Conservation (phyloP, 2,797 vertebrate genomes). For the Sphenodon punctatus region DNA sequence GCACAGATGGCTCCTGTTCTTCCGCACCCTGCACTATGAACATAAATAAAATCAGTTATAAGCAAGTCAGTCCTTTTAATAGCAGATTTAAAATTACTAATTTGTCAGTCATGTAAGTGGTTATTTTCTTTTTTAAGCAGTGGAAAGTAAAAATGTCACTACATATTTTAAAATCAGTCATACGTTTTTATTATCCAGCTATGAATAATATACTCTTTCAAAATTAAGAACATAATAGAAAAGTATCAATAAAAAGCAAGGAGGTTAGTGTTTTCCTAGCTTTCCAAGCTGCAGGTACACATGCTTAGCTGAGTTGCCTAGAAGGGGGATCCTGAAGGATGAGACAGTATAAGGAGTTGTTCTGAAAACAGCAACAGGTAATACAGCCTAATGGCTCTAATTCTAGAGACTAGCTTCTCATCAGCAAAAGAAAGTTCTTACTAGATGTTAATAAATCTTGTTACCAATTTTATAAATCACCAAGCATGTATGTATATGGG, state of each 20-base stretch:
- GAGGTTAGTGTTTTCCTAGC: neutral
- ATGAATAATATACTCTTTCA: accelerated
- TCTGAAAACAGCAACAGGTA: no score
- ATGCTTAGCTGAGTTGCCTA: no score
- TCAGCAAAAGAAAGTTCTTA: no score
- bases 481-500: no score
- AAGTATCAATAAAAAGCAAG: neutral
- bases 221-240: neutral
- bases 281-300: no score
- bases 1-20: constrained; percentile 98
- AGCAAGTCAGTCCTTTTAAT: constrained; percentile 4
- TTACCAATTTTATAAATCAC: no score
- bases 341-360: no score
- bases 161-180: neutral
- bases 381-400: no score
- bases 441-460: no score
- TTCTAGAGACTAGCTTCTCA: no score
- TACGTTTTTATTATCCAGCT: neutral
- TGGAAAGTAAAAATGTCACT: neutral
- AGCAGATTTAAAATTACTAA: neutral
- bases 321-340: no score
- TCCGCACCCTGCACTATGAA: constrained; percentile 94
- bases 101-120: neutral
- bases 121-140: neutral
- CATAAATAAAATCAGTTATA: constrained; percentile 19